These are phyloP conservation scores for Drosophila yooni DNA, from an alignment of 2,888 invertebrate species.

Conservation along the genomic window DNA sequence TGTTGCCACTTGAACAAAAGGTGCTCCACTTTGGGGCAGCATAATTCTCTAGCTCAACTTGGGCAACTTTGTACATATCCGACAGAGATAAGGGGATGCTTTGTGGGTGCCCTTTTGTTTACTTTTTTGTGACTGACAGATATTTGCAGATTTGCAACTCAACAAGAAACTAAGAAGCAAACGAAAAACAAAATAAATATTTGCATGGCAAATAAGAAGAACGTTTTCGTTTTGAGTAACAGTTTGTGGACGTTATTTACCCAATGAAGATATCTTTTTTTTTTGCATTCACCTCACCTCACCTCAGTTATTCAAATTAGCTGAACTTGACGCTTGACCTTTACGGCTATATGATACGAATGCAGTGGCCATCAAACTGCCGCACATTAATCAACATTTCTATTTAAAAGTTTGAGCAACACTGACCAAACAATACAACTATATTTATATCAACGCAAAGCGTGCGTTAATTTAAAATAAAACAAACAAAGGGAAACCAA, in stretches of 20 bases:
- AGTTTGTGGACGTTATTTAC: conserved; percentile 4
- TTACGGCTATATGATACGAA: conserved; percentile 24
- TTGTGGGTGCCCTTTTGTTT: conserved; percentile 2
- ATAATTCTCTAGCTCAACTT: conserved; percentile 8
- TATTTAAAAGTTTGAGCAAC: neutral
- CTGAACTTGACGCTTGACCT: conserved; percentile 27
- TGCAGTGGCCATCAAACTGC: conserved; percentile 36
- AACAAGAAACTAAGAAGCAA: conserved; percentile 1
- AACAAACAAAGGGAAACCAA: neutral
- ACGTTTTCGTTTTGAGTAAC: neutral
- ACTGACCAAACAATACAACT: neutral
- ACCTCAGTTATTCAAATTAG: conserved; percentile 5
- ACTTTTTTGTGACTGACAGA: conserved; percentile 1
- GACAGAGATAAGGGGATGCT: conserved; percentile 15
- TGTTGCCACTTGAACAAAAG: conserved; percentile 1
- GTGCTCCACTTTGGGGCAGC: neutral
- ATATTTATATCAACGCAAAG: neutral
- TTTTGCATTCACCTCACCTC: conserved; percentile 14
- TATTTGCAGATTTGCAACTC: neutral
- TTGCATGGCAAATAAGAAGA: neutral
- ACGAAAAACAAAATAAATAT: conserved; percentile 1
- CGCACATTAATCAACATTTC: neutral
- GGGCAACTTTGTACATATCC: conserved; percentile 2
- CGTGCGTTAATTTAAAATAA: neutral
- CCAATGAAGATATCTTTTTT: conserved; percentile 11